Base-by-base conservation (phyloP, 2,797 vertebrate species). In the Onychomys torridus region DNA sequence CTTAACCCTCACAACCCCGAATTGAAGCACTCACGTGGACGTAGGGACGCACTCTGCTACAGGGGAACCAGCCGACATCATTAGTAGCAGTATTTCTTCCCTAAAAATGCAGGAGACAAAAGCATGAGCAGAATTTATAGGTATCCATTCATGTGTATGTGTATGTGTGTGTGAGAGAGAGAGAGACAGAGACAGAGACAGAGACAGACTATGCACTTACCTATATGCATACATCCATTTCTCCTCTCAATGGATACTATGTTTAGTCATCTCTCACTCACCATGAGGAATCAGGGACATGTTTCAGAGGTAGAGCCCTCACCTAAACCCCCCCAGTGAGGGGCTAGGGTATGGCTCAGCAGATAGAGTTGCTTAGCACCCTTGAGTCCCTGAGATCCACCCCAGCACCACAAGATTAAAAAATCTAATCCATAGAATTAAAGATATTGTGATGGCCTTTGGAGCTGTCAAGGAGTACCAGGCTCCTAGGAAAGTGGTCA, bases 51-150 rank as follows among this genome's bases (percentile, higher is more conserved):
- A 99, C 99, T 29, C 98, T 99, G 10, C 98, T 98, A 93, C 98
- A 99, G 71, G 99, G 99, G 98, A 99, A 99, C 99, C 99, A 99
- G 94, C 99, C 99, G 17, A 99, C 98, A 75, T 99, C 99, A 29
- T 99, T 99, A 0, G 89, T 98, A 5, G 98, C 98, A 37, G 99
- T 98, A 86, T 99, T 99, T 95, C 98, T 99, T 88, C 99, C 99
- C 99, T 99, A 97, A 13, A 87, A 89, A 21, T 11, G 43, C 79
- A 71, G 46, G 57, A 82, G 43, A 89, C 59, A 95, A 83, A 96
- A 78, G 61, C 46, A 65, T 0, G 2, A 40, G 13, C 43, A 61
- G 6, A 59, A 87, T 67, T 82, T 57, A 94, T 0, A 77, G 37
- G 81, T 9, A 91, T 34, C 32, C n/a, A 14, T 23, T 25, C 21